Evolutionary conservation across 2,113 vertebrate species (phyloP).

Genomic region (Psophia crepitans): DNA sequence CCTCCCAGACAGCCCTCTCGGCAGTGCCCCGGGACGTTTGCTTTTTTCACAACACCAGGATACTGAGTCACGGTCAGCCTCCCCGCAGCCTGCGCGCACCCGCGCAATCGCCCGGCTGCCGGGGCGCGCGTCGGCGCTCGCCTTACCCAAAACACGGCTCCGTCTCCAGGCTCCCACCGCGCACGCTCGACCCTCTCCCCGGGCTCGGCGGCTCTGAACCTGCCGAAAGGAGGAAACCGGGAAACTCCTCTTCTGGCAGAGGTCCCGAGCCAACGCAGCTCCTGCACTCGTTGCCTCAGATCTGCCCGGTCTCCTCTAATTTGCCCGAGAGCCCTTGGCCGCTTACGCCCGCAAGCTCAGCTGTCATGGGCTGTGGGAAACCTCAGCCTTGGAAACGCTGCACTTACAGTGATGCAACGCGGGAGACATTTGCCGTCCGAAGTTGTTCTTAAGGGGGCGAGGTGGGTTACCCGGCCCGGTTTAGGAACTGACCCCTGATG

Average conservation of each 20-base stretch:
- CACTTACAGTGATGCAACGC: not conserved
- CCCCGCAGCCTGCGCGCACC: not conserved
- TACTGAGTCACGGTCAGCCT: not conserved
- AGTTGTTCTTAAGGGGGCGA: not conserved
- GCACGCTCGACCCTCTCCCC: not conserved
- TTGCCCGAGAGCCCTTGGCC: not conserved
- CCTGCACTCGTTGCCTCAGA: not conserved
- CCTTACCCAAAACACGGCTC: not conserved
- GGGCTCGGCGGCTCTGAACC: not conserved
- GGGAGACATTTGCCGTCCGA: not conserved
- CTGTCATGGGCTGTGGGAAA: not conserved
- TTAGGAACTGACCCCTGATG: not conserved
- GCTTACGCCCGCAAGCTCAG: not conserved
- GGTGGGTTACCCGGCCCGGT: not conserved
- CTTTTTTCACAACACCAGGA: not conserved
- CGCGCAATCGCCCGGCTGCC: not conserved
- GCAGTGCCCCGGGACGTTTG: not conserved
- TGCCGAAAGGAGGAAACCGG: not conserved
- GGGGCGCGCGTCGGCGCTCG: accelerated
- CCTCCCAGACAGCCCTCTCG: not conserved
- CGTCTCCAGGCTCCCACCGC: not conserved
- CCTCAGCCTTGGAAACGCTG: not conserved
- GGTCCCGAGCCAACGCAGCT: not conserved
- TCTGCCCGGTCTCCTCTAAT: not conserved
- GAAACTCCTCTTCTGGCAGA: not conserved